Conservation (phyloP, 2,797 vertebrate genomes). For the Varecia variegata region DNA sequence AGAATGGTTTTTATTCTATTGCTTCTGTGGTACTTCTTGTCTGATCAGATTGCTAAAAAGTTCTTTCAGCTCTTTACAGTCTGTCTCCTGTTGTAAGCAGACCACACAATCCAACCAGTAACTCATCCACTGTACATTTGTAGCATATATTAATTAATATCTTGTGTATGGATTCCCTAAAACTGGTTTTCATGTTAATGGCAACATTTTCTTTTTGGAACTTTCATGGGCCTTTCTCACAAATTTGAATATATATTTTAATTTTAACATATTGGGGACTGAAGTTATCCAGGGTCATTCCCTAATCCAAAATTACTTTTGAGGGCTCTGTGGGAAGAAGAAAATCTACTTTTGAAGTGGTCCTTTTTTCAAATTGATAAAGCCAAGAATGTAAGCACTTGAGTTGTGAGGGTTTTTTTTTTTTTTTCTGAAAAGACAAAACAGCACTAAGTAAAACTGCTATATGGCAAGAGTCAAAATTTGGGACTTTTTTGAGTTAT, state of each 20-base stretch:
- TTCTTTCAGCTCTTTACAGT: constrained; percentile 2
- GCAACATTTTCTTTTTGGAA: constrained; percentile 25
- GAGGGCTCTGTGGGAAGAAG: background rate
- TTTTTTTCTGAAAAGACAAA: background rate
- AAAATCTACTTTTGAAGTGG: constrained; percentile 27
- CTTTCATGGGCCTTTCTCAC: background rate
- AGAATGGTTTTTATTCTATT: constrained; percentile 18
- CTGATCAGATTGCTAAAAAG: constrained; percentile 46
- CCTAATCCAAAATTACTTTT: constrained; percentile 5
- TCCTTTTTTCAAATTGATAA: constrained; percentile 9
- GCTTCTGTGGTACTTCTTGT: background rate
- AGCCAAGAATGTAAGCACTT: background rate
- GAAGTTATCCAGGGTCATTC: background rate
- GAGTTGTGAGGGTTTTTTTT: background rate
- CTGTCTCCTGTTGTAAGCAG: constrained; percentile 2
- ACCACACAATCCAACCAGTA: background rate
- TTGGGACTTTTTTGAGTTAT: background rate
- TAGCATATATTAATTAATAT: background rate
- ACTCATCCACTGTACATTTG: background rate
- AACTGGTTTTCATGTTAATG: constrained; percentile 30
- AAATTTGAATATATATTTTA: constrained; percentile 47
- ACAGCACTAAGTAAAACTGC: background rate
- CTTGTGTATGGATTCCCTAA: background rate
- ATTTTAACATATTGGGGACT: background rate
- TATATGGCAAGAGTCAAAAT: background rate